Evolutionary conservation across 2,888 invertebrate species (phyloP), one percentile per base, ranked within the genome.

Genomic region (Metellina segmentata): DNA sequence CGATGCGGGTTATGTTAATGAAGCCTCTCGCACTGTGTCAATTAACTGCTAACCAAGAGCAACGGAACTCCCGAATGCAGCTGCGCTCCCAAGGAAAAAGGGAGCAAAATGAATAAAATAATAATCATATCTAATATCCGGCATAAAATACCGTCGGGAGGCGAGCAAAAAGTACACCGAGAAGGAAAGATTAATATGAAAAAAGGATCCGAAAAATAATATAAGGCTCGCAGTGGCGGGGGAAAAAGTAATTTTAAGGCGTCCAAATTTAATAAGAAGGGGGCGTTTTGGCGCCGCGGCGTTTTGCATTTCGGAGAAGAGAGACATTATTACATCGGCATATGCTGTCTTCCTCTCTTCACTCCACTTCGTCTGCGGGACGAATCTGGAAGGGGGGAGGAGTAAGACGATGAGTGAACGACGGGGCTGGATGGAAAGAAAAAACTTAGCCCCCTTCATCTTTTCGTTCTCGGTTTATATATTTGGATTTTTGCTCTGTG

Each of bases 211-310:
- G 86, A 86, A 85, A 91, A 91, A 91, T 91, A 91, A 91, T 91
- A 91, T 91, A 34, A 86, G 77, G 34, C 34, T 34, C 87, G 87
- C 81, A 20, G 71, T 83, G 72, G 16, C 61, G 85, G 83, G 77
- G 81, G 72, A 92, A 92, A 92, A 92, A 89, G 91, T 92, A 92
- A 92, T 92, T 92, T 92, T 82, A 85, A 89, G 89, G 85, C 91
- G 88, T 89, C 91, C 91, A 81, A 85, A 88, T 92, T 92, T 92
- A 92, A 92, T 92, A 92, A 92, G 91, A 88, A 69, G 69, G 89
- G 81, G 86, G 81, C 74, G 75, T 81, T 87, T 88, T 72, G 87
- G 91, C 91, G 91, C 87, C 91, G 79, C 87, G 83, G 88, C 85
- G 85, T 92, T 92, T 92, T 92, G 88, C 88, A 89, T 92, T 83